These are phyloP conservation scores for Halcyon malimbica DNA, from an alignment of 2,113 vertebrate genomes.

Conservation along the genomic window DNA sequence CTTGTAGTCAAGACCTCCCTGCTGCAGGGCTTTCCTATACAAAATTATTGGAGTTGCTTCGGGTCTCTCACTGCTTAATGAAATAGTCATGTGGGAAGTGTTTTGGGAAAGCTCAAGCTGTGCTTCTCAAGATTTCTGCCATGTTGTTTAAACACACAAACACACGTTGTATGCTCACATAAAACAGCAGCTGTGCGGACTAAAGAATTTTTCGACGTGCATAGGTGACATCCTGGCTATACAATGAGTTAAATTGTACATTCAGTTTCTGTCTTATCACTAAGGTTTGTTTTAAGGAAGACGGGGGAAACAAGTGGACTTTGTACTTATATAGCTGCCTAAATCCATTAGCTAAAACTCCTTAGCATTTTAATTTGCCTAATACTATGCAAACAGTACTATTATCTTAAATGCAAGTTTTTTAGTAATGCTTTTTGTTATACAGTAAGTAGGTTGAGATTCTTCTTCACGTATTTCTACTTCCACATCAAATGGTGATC, in stretches of 20 bases:
- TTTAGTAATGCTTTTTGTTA: background rate
- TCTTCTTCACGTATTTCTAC: background rate
- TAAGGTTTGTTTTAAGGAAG: background rate
- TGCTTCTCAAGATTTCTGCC: background rate
- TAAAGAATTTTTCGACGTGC: background rate
- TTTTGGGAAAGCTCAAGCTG: background rate
- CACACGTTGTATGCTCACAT: background rate
- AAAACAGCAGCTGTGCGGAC: background rate
- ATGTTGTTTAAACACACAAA: background rate
- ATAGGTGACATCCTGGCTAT: background rate
- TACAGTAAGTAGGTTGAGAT: background rate
- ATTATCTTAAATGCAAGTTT: background rate
- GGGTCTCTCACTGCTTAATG: background rate
- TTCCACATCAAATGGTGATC: background rate
- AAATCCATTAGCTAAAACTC: background rate
- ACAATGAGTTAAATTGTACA: rapidly evolving
- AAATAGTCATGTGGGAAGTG: background rate
- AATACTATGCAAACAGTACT: background rate
- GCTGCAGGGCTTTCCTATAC: background rate
- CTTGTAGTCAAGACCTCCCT: background rate
- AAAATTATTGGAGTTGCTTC: background rate
- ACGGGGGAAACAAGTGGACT: background rate
- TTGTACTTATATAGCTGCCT: background rate
- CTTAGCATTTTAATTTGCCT: background rate
- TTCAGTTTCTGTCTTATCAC: background rate